Percentiles rank a stretch among this genome's conserved stretches.
Evolutionary conservation across 1,140 invertebrate species (phyloP).

Genomic region (Papilio polyxenes): DNA sequence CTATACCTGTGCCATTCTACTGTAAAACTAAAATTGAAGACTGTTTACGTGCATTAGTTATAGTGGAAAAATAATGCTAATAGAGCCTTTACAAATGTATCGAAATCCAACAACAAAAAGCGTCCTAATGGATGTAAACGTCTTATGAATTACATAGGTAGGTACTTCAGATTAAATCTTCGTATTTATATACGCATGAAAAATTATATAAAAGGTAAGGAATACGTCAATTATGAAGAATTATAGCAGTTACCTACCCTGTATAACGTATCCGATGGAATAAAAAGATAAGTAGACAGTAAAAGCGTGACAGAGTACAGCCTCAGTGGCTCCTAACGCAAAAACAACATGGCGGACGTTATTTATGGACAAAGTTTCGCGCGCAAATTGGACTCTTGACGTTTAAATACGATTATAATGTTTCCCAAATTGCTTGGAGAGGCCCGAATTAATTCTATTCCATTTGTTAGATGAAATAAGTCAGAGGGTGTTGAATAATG

Average conservation of each 20-base stretch:
- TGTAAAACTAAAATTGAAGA: too few species aligned
- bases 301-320: constrained; percentile 24
- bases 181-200: too few species aligned
- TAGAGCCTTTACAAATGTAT: too few species aligned
- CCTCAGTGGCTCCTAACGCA: constrained; percentile 30
- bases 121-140: too few species aligned
- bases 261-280: neutral
- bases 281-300: constrained; percentile 18
- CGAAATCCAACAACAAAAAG: too few species aligned
- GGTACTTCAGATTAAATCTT: too few species aligned
- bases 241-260: neutral
- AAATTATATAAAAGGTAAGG: neutral
- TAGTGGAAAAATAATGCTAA: too few species aligned
- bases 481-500: constrained; percentile 33
- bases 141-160: too few species aligned
- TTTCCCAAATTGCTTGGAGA: constrained; percentile 45
- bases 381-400: constrained; percentile 50
- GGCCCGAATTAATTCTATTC: constrained; percentile 45
- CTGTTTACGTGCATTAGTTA: too few species aligned
- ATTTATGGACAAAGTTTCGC: constrained; percentile 51
- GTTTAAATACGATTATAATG: constrained; percentile 55
- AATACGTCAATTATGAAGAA: neutral
- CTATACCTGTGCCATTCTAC: neutral
- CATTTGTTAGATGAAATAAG: constrained; percentile 40
- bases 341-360: constrained; percentile 48